Evolutionary conservation across 1,140 invertebrate genomes (phyloP), one percentile per base, ranked within the genome.

Genomic region (Mesaphorura yosii): DNA sequence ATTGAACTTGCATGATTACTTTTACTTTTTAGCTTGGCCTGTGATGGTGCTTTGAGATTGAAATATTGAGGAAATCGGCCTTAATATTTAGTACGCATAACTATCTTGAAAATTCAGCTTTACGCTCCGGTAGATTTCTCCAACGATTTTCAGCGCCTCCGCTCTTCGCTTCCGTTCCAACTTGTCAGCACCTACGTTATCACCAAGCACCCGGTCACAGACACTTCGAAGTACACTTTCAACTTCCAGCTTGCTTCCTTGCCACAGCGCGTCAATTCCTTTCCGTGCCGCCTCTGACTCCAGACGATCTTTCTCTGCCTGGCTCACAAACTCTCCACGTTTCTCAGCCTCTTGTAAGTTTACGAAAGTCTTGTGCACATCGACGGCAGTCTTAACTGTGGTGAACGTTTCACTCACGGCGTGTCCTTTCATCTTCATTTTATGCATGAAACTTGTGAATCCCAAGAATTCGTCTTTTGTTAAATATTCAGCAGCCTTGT

Each of bases 241-340:
- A 2, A 63, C 58, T 59, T 63, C 61, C 25, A 63, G 38, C 51
- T 63, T 63, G 23, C 55, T 55, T 27, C 57, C 58, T 58, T 63
- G 54, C 61, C 61, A 63, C 27, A 63, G 40, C 12, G 61, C 61
- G 28, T 55, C 51, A 22, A 59, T 58, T 26, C 61, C 61, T 23
- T 58, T 59, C 12, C 48, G 31, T 1, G 57, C 52, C 19, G 61
- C 61, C 39, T 57, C 61, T 41, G 55, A 55, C 42, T 59, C 55
- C 17, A 59, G 22, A 39, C 54, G 55, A 5, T 59, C 55, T 20
- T 58, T 57, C 1, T 57, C 51, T 15, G 53, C 61, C 25, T 51
- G 34, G 15, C 23, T 55, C 29, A 55, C 34, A 4, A 50, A n/a
- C 2, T 29, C 55, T 4, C 61, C 61, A n/a, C 52, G 37, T 42